These are phyloP conservation scores for Ageneiosus marmoratus DNA, from an alignment of 2,113 vertebrate genomes.

Conservation along the genomic window DNA sequence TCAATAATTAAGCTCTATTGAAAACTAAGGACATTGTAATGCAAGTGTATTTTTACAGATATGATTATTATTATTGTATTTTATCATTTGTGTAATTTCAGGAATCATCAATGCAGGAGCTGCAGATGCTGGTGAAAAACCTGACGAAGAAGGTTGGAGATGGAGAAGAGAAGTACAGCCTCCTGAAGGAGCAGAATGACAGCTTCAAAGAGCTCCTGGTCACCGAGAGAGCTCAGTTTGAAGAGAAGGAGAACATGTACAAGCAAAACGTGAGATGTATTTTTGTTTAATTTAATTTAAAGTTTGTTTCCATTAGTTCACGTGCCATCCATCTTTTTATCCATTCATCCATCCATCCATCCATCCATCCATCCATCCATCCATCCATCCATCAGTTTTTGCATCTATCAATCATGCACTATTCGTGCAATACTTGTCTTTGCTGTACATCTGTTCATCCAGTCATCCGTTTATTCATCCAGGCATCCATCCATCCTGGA, in stretches of 20 bases:
- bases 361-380: background rate
- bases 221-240: conserved; percentile 76
- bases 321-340: no score
- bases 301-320: background rate
- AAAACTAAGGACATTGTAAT: background rate
- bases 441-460: no score
- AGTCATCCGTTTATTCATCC: no score
- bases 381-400: background rate
- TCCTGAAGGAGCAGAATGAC: conserved; percentile 79
- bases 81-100: conserved; percentile 20
- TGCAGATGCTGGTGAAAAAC: conserved; percentile 78
- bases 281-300: no score
- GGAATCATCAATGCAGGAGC: conserved; percentile 70
- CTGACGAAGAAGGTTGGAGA: conserved; percentile 86
- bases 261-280: conserved; percentile 77
- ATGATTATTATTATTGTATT: no score
- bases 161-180: conserved; percentile 81
- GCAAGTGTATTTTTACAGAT: background rate
- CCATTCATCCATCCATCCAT: background rate
- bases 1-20: no score
- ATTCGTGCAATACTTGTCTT: background rate
- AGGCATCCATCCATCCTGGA: no score
- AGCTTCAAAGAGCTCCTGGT: conserved; percentile 75
- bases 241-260: conserved; percentile 81
- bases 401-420: background rate